Evolutionary conservation across 2,113 vertebrate genomes (phyloP).

Genomic region (Agapornis roseicollis): DNA sequence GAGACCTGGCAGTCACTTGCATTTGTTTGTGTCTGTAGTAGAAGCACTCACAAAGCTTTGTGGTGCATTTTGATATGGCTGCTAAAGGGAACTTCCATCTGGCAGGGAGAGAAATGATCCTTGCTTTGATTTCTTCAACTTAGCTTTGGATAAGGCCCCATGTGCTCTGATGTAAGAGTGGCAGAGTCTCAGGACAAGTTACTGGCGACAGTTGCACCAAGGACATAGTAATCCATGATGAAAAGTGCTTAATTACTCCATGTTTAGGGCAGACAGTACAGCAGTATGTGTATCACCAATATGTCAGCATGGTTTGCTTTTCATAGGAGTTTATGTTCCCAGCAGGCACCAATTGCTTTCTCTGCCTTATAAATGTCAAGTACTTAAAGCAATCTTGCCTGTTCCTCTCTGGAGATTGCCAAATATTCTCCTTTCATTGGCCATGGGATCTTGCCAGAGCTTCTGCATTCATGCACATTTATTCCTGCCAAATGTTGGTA

Average conservation of each 20-base stretch:
- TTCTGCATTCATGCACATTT: not conserved
- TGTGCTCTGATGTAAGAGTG: not conserved
- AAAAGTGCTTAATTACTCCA: constrained; percentile 24
- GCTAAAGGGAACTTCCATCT: not conserved
- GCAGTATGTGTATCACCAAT: not conserved
- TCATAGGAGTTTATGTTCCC: constrained; percentile 24
- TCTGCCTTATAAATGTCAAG: constrained; percentile 57
- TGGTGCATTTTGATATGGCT: not conserved
- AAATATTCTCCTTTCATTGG: constrained; percentile 39
- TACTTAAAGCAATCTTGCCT: constrained; percentile 9
- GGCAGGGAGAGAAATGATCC: not conserved
- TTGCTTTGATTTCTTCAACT: not conserved
- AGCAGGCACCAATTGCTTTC: not conserved
- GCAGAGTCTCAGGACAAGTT: not conserved
- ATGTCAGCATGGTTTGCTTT: not conserved
- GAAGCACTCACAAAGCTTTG: not conserved
- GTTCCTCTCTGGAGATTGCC: constrained; percentile 16
- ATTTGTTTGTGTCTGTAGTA: not conserved
- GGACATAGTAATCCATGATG: not conserved
- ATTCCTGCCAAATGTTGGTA: constrained; percentile 17
- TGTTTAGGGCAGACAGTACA: not conserved
- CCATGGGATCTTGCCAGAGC: constrained; percentile 13
- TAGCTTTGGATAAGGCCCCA: accelerated
- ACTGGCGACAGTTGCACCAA: not conserved
- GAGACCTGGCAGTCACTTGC: not conserved